Evolutionary conservation across 2,888 invertebrate species (phyloP), one percentile per base, ranked within the genome.

Genomic region (Spilosoma lubricipeda): DNA sequence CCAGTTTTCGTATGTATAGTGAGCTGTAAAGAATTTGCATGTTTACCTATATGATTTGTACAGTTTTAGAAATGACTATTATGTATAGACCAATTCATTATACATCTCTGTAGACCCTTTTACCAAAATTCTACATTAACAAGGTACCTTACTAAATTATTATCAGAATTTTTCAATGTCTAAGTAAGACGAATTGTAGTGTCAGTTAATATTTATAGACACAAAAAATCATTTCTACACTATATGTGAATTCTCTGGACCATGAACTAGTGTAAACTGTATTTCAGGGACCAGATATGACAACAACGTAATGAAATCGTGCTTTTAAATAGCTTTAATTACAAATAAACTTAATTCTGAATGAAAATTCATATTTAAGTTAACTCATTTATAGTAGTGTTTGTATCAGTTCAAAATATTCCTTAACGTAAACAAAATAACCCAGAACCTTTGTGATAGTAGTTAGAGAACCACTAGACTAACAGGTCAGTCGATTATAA

Each of bases 1-100:
- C 91, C 90, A 92, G 89, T 95, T 95, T 83, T 94, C 93, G 87
- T 95, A 95, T 39, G 94, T 93, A 94, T 95, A 95, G 92, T 93
- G 92, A 75, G 95, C 95, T 95, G 95, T 87, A 95, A 95, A 88
- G 80, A 93, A 93, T 90, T 86, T 36, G 82, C 80, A 66, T 48
- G 82, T 88, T 85, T 64, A 87, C 81, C 82, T 80, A 79, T 48
- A 66, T 71, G 48, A 48, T 56, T 36, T 71, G 39, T 20, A 39
- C 52, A 33, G 36, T 65, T 59, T 59, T 59, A 56, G 27, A 36
- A 39, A 42, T 63, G 42, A 9, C 15, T n/a, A 27, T 27, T 42
- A 27, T 2, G 27, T 13, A 2, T 39, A n/a, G 39, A n/a, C n/a
- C 23, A n/a, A 18, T 67, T 42, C 15, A 5, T 59, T 59, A 11